Conservation (phyloP, 2,113 vertebrate genomes). For the Uria lomvia region DNA sequence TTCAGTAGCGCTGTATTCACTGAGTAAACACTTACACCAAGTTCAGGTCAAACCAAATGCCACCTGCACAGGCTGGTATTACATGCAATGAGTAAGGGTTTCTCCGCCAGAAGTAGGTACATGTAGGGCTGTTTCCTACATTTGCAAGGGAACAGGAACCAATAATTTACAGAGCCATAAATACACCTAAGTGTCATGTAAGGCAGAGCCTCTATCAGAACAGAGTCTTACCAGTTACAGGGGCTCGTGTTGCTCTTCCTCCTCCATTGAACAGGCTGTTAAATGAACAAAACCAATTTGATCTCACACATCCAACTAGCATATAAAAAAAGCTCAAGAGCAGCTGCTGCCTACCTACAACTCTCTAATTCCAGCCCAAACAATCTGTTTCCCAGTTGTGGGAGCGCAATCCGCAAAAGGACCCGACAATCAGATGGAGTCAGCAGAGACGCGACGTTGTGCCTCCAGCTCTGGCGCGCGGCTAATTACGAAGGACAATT, state of each 20-base stretch:
- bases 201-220: not conserved
- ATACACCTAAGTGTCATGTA: not conserved
- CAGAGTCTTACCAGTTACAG: not conserved
- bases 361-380: conserved; percentile 62
- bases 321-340: conserved; percentile 36
- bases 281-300: conserved; percentile 57
- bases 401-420: conserved; percentile 33
- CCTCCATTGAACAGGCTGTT: conserved; percentile 8
- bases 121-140: not conserved
- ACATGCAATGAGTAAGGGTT: not conserved
- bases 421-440: conserved; percentile 32
- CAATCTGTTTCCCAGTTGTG: conserved; percentile 62
- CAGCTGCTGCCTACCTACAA: conserved; percentile 63
- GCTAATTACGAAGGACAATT: conserved; percentile 61
- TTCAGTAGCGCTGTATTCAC: not conserved
- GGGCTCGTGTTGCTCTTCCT: not conserved
- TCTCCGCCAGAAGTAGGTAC: not conserved
- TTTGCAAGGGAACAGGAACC: not conserved
- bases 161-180: not conserved
- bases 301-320: conserved; percentile 35
- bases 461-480: conserved; percentile 8
- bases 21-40: not conserved
- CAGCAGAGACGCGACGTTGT: conserved; percentile 12
- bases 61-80: not conserved
- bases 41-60: not conserved